phyloP scores from a whole-genome alignment of 2,113 vertebrate genomes.

The Amia ocellicauda region DNA sequence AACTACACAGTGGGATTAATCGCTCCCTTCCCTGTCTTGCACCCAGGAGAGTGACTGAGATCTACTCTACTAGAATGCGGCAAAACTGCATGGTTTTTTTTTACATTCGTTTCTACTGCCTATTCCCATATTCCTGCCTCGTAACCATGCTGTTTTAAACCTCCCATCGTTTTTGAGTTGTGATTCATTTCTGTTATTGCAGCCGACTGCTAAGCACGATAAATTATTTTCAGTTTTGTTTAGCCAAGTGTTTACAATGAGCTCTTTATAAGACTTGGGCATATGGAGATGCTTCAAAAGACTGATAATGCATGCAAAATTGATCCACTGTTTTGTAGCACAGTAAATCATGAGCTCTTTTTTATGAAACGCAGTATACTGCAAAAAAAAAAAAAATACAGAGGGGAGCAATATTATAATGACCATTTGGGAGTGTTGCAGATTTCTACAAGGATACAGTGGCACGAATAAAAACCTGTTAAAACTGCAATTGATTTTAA shows the following conservation, averaged over 20 bases:
- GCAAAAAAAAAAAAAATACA: slow-evolving; percentile 7
- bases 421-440: background rate
- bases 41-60: background rate
- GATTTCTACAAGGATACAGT: too few relatives aligned
- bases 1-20: too few relatives aligned
- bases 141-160: slow-evolving; percentile 41
- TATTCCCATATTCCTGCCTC: too few relatives aligned
- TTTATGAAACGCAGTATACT: slow-evolving; percentile 32
- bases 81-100: background rate
- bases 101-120: background rate
- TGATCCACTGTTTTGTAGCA: slow-evolving; percentile 48
- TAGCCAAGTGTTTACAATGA: slow-evolving; percentile 68
- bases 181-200: slow-evolving; percentile 53
- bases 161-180: slow-evolving; percentile 21
- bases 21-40: too few relatives aligned
- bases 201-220: slow-evolving; percentile 50
- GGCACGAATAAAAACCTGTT: too few relatives aligned
- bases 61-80: background rate
- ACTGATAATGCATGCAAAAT: slow-evolving; percentile 68
- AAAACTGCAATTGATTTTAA: background rate
- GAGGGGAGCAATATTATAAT: too few relatives aligned
- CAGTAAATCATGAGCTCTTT: slow-evolving; percentile 27
- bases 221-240: slow-evolving; percentile 69
- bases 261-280: slow-evolving; percentile 51
- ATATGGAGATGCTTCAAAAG: slow-evolving; percentile 77